Percentiles rank a stretch among this genome's conserved stretches.
phyloP scores from a whole-genome alignment of 2,797 vertebrate genomes.

The Gallinago solitaria region DNA sequence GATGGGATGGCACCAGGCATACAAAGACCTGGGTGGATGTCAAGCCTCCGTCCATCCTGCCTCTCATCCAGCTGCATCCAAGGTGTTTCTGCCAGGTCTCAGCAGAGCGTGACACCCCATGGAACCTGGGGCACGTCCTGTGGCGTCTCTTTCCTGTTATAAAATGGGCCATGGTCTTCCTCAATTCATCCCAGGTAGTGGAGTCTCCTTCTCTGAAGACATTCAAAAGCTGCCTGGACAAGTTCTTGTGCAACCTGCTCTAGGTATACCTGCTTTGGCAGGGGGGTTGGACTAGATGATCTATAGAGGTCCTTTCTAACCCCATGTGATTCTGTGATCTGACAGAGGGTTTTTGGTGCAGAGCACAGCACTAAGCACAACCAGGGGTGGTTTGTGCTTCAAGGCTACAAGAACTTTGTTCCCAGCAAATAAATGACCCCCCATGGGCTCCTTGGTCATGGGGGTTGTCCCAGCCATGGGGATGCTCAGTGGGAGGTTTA shows the following conservation, averaged over 20 bases:
- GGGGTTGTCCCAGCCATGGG: not conserved
- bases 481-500: not conserved
- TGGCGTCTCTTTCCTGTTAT: accelerated
- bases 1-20: not conserved
- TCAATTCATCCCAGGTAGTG: too few species aligned
- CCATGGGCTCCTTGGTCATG: not conserved
- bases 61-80: too few species aligned
- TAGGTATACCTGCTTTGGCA: too few species aligned
- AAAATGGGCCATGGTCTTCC: not conserved
- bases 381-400: not conserved
- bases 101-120: not conserved
- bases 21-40: not conserved
- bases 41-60: accelerated
- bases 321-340: not conserved
- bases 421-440: too few species aligned
- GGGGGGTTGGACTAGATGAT: too few species aligned
- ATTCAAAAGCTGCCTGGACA: too few species aligned
- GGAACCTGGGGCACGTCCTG: not conserved
- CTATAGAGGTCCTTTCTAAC: too few species aligned
- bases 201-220: too few species aligned
- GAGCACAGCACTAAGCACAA: not conserved
- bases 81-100: not conserved
- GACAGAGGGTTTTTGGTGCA: not conserved
- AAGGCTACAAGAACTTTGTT: not conserved
- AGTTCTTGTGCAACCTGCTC: too few species aligned